Evolutionary conservation across 92 coral and sea anemone species (phyloP), one percentile per base, ranked within the genome.

Genomic region (Parazoanthus atlanticus): DNA sequence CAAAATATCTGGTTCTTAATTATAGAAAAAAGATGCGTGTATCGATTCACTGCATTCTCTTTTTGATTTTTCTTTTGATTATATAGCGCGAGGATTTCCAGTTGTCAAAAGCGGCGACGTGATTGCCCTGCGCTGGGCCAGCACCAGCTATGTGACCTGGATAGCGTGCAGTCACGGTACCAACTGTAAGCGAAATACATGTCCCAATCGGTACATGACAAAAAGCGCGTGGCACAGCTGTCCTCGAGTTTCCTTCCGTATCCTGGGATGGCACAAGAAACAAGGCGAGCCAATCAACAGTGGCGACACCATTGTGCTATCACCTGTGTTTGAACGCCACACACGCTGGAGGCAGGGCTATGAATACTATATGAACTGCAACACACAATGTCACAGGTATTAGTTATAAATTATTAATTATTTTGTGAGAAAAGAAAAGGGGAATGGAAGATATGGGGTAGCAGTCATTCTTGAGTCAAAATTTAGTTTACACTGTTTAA

Each of bases 301-400:
- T 17, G 86, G 86, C 4, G 86, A 82, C 86, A 82, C 86, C 54
- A 66, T 82, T 66, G 86, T 66, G 1, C 76, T 82, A 26, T 66
- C 86, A 12, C 75, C 86, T 64, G 86, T 82, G 86, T 82, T 64
- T 65, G 75, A 64, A 54, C 86, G 86, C 6, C 86, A 66, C 56
- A 34, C 86, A n/a, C 86, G 76, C 52, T 82, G 75, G 86, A 82
- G 76, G 28, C 61, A 82, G 26, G 86, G 86, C 15, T 80, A 80
- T 28, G 84, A 79, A 65, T 79, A 79, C 43, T 79, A 79, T 52
- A 81, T 81, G 75, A 21, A 81, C 36, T 82, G 86, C 21, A 0
- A 19, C 86, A 16, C 33, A 5, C 74, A 81, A 40, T 81, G 85
- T 38, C 7, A 5, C 3, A 81, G 74, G 85, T 81, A 36, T 36